Evolutionary conservation across 2,888 invertebrate species (phyloP).

Genomic region (Cylindroiulus punctatus): DNA sequence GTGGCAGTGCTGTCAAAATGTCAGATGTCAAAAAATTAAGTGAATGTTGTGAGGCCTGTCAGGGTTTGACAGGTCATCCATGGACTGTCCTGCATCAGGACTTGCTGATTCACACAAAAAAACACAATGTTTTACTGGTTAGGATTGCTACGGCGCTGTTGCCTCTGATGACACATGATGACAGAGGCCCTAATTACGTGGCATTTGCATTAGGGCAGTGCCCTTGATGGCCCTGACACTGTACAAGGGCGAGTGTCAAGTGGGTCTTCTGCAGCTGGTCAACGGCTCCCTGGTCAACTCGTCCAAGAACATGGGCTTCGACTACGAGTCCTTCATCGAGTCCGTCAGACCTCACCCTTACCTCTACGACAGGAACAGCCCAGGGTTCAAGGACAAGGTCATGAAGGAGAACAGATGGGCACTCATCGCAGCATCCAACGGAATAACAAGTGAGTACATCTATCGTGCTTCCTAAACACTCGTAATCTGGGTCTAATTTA

Average conservation of each 20-base stretch:
- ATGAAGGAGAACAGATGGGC: conserved; percentile 30
- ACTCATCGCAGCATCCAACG: background rate
- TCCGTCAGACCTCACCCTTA: background rate
- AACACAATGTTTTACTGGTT: background rate
- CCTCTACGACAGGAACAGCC: conserved; percentile 21
- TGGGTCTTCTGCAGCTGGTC: background rate
- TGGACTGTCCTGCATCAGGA: no score
- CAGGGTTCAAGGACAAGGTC: conserved; percentile 29
- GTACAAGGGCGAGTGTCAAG: background rate
- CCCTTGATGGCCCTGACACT: background rate
- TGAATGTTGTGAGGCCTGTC: no score
- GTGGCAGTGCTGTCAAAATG: no score
- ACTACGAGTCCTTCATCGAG: conserved; percentile 34
- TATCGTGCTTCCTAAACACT: no score
- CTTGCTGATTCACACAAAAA: no score
- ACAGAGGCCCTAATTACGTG: background rate
- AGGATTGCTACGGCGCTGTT: background rate
- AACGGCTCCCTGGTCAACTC: background rate
- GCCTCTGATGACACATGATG: no score
- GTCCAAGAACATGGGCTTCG: conserved; percentile 20
- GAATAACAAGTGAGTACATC: background rate
- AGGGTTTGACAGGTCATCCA: no score
- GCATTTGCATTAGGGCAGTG: background rate
- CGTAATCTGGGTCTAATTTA: no score
- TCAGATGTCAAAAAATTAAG: no score